Conservation (phyloP, 1,140 invertebrate species). For the Tetraneura akinire region DNA sequence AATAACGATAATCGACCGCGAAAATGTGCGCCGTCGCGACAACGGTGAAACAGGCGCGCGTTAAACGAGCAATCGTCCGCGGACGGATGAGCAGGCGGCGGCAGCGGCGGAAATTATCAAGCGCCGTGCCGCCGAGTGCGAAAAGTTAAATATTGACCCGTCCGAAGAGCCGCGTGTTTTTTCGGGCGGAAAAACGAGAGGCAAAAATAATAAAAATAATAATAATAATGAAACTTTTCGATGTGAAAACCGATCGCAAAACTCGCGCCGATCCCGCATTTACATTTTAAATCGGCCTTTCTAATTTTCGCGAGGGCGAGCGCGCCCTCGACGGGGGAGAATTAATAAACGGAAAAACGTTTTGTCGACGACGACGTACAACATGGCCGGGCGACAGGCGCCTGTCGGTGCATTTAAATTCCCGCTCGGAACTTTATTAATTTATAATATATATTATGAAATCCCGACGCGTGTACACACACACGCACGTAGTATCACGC, state of each 20-base stretch:
- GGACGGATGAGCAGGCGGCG: not conserved
- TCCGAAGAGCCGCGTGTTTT: slow-evolving; percentile 19
- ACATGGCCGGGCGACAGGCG: slow-evolving; percentile 21
- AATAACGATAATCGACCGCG: not conserved
- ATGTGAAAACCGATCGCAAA: slow-evolving; percentile 50
- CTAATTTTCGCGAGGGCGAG: slow-evolving; percentile 33
- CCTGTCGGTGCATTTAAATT: slow-evolving; percentile 52
- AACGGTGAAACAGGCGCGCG: not conserved
- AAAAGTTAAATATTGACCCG: slow-evolving; percentile 49
- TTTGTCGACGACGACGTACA: slow-evolving; percentile 43
- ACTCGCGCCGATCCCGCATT: slow-evolving; percentile 29
- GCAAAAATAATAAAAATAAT: not conserved
- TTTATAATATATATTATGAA: slow-evolving; percentile 52
- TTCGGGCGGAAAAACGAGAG: not conserved
- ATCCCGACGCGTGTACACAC: slow-evolving; percentile 18
- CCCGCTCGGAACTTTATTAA: slow-evolving; percentile 51
- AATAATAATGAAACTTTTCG: slow-evolving; percentile 8
- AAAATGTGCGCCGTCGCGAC: not conserved
- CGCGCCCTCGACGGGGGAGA: not conserved
- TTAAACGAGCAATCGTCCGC: slow-evolving; percentile 30
- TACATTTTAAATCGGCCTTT: slow-evolving; percentile 51
- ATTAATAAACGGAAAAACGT: slow-evolving; percentile 51
- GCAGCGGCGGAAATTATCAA: slow-evolving; percentile 11
- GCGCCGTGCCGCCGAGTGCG: not conserved
- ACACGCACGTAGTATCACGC: too few relatives aligned